phyloP scores from a whole-genome alignment of 2,888 invertebrate species.

The Tigriopus californicus region DNA sequence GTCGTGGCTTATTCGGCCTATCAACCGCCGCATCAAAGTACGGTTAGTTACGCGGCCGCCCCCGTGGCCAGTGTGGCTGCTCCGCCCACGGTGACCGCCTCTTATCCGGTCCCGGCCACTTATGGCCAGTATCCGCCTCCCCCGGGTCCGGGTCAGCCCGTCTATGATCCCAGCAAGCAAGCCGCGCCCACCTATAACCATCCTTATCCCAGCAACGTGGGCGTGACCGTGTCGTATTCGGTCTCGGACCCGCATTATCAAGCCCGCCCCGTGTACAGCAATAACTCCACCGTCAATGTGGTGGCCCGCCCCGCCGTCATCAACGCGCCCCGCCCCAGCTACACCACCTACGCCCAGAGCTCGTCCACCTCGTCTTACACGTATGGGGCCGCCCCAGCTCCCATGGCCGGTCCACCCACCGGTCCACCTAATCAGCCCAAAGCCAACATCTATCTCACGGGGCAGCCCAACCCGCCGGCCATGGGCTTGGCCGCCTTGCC shows the following conservation, averaged over 20 bases:
- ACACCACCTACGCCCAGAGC: not conserved
- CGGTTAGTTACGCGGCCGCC: conserved; percentile 15
- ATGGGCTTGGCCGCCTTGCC: not conserved
- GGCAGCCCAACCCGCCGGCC: not conserved
- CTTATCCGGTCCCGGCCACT: conserved; percentile 18
- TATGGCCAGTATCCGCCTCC: not conserved
- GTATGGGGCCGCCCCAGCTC: not conserved
- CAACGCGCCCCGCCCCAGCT: not conserved
- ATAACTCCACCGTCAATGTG: not conserved
- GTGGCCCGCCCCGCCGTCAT: not conserved
- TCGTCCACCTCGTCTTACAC: not conserved
- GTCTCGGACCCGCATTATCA: conserved; percentile 1
- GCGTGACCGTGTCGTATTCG: not conserved
- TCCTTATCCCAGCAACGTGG: not conserved
- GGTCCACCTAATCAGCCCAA: not conserved
- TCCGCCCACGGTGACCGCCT: conserved; percentile 18
- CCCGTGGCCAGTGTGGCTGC: conserved; percentile 18
- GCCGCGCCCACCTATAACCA: not conserved
- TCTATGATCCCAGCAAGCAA: not conserved
- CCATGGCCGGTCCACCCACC: not conserved
- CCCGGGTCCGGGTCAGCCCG: not conserved
- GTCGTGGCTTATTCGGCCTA: conserved; percentile 26
- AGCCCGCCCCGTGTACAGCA: conserved; percentile 6
- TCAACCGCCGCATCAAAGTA: conserved; percentile 16
- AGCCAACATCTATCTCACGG: not conserved